Base-by-base conservation (phyloP, 2,797 vertebrate species). In the Buphagus erythrorhynchus region DNA sequence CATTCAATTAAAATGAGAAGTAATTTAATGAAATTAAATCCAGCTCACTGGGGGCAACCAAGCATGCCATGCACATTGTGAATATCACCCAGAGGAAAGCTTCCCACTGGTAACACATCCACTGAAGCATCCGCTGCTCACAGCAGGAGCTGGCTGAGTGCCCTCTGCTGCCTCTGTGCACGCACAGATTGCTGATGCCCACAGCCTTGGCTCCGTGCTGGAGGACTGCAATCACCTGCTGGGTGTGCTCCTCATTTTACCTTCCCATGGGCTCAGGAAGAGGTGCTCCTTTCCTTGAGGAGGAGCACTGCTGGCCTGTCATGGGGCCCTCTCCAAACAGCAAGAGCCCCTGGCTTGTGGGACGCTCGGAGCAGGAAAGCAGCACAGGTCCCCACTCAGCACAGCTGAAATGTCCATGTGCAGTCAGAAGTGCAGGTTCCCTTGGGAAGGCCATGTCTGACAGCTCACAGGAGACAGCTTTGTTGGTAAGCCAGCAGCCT, bases 1-100 rank as follows among this genome's bases (percentile, higher is more conserved):
- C 71, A 36, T 93, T 92, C 77, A 82, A 96, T 97, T 96, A 93
- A 92, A 84, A 84, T 20, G 33, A 81, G 51, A 73, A 76, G 86
- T 71, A 67, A 90, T 92, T 80, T 58, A 21, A 82, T 71, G 31
- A 80, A 71, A 93, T 88, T 57, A 68, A 89, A 82, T 31, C 57
- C 38, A 8, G 0, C 65, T 49, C 46, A 13, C 31, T n/a, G 54
- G 16, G 48, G 57, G 42, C 73, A 8, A 57, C 78, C 61, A 61
- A 80, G 72, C 66, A 2, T 67, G 71, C 67, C 13, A 3, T 10
- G 40, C 59, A 54, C 38, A 2, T 31, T 36, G 54, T 68, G 90
- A 72, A 83, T 42, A 31, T 83, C 40, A 46, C 89, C 86, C 86
- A 51, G 18, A 96, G 95, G 81, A 38, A 65, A 74, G 33, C 16